Base-by-base conservation (phyloP, 2,797 vertebrate species). In the Microctenopoma lineatum region DNA sequence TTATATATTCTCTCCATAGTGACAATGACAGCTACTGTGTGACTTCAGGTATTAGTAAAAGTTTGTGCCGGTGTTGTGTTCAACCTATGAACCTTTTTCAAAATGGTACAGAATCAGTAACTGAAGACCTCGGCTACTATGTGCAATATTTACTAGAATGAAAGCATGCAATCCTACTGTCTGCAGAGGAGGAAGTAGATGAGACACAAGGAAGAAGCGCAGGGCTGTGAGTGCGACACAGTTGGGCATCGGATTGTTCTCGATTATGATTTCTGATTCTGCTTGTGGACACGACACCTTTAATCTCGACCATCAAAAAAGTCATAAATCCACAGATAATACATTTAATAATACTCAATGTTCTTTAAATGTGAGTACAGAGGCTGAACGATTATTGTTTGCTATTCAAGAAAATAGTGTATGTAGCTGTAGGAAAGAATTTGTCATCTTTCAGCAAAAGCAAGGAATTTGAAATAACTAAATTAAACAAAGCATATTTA, bases 121-220 rank as follows among this genome's bases (percentile, higher is more conserved):
- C 27, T 45, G 64, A 81, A 54, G 71, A 77, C 27, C 46, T 41
- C 27, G 67, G 74, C 59, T 66, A 77, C 36, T 2, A 1, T 59
- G 61, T 67, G 81, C 42, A 4, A 36, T 72, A 75, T 85, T 81
- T 52, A 65, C 32, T 77, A 72, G 15, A 73, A 51, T 16, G 67
- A 60, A 79, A 81, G 84, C 91, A 90, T 90, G 90, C 90, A 39
- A 72, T 64, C 70, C 66, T 73, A 55, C 10, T 34, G 80, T 80
- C 74, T 66, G 67, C 55, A 36, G 71, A 71, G 59, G 78, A 79
- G 12, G 45, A 71, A 39, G 46, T 6, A 32, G 61, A 71, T n/a
- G 11, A 39, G 57, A 65, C 34, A 62, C 48, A 77, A 75, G 72
- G 70, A n/a, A 42, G 51, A 83, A 73, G 86, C 61, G 11, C 60